Evolutionary conservation across 2,113 vertebrate genomes (phyloP), one percentile per base, ranked within the genome.

Genomic region (Anolis sagrei): DNA sequence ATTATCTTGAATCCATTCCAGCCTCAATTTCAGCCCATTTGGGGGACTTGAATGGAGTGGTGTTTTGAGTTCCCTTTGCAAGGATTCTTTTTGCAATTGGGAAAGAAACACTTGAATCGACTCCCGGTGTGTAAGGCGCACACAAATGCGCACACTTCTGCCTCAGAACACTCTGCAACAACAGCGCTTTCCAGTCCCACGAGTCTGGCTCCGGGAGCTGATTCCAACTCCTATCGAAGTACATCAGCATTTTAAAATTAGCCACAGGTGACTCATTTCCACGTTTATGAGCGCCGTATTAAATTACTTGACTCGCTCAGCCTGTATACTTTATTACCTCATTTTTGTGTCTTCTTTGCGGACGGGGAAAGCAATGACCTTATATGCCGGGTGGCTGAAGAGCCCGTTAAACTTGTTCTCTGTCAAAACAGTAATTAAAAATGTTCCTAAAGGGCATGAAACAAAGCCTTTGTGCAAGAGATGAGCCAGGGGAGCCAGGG

Each of bases 181-280:
- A 88, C 89, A 68, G 83, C 90, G 87, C 93, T 93, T 93, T n/a
- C 21, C 89, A 80, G 87, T 84, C 91, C 86, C 87, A 84, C 87
- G 29, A 4, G 87, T 86, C 92, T 83, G 89, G 93, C 88, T 89
- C 90, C 91, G 89, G 90, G 91, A 88, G 91, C 88, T 90, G 90
- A 87, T 91, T 87, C 84, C 76, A 89, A 77, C 91, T 94, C 90
- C 92, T 90, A 93, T 94, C 90, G 91, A 79, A 93, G 90, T 76
- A 79, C 92, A 92, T 92, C 94, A 93, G 92, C 92, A 88, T 92
- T 93, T 95, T 92, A 90, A 92, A 94, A 95, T 93, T 94, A 93
- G 91, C 92, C 94, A 93, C 92, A 93, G 89, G 92, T 94, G 94
- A 95, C 94, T 94, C 94, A 93, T 85, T 86, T 48, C 54, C 78